phyloP scores from a whole-genome alignment of 2,797 vertebrate species.

The Setipinna tenuifilis region DNA sequence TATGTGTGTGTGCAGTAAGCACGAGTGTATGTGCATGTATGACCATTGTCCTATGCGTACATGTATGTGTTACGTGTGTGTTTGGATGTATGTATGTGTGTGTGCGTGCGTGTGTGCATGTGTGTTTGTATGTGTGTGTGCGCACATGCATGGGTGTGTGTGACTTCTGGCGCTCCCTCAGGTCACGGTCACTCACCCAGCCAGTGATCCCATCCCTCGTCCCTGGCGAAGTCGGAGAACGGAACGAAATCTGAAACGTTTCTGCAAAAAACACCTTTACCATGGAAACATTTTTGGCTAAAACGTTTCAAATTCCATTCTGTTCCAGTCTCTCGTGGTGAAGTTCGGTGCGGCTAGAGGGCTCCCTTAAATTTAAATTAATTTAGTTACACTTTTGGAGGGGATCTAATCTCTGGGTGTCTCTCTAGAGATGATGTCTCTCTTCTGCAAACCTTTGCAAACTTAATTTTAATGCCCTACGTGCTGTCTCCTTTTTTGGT shows the following conservation, averaged over 20 bases:
- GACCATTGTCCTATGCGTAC: too few relatives aligned
- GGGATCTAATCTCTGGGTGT: too few relatives aligned
- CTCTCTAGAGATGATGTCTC: too few relatives aligned
- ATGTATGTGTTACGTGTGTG: background rate
- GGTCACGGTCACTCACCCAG: constrained; percentile 71
- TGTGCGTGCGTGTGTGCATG: background rate
- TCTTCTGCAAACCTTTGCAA: too few relatives aligned
- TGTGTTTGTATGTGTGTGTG: background rate
- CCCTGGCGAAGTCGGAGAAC: constrained; percentile 75
- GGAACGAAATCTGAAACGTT: constrained; percentile 86
- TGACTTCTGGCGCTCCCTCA: background rate
- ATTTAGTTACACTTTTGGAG: too few relatives aligned
- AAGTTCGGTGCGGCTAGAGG: background rate
- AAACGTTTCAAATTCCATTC: constrained; percentile 88
- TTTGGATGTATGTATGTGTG: background rate
- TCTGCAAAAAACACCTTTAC: constrained; percentile 87
- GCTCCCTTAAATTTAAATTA: background rate
- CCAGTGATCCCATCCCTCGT: constrained; percentile 38
- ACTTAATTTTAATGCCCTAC: background rate
- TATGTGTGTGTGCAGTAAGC: background rate
- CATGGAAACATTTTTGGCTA: constrained; percentile 84
- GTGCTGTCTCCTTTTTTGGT: constrained; percentile 37
- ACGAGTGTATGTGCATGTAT: background rate
- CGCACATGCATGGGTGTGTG: background rate
- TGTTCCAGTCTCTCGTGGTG: constrained; percentile 70